phyloP scores from a whole-genome alignment of 2,113 vertebrate genomes.

The Notothenia coriiceps region DNA sequence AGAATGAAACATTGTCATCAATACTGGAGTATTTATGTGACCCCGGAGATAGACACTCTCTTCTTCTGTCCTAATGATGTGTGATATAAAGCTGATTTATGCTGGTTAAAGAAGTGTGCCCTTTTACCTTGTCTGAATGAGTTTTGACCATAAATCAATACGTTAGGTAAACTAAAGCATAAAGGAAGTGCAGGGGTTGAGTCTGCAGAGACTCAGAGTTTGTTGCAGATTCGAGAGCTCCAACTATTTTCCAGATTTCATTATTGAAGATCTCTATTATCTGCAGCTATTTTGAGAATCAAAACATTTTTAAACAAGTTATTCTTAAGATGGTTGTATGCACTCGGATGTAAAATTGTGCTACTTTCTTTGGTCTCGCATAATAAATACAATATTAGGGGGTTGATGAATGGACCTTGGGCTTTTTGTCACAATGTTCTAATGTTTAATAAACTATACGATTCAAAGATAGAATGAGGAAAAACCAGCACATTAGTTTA shows the following conservation, averaged over 20 bases:
- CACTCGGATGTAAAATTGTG: neutral
- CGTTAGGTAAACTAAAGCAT: neutral
- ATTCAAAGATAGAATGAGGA: too few relatives aligned
- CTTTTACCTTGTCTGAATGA: neutral
- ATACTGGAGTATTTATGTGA: slow-evolving; percentile 27
- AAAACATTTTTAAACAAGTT: too few relatives aligned
- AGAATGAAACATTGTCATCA: slow-evolving; percentile 59
- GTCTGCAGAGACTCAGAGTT: too few relatives aligned
- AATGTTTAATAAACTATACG: too few relatives aligned
- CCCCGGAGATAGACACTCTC: slow-evolving; percentile 22
- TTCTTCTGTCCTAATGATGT: slow-evolving; percentile 8
- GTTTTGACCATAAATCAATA: neutral
- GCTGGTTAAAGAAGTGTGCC: neutral
- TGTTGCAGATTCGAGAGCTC: too few relatives aligned
- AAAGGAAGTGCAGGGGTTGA: neutral
- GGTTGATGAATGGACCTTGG: neutral
- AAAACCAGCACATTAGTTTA: too few relatives aligned
- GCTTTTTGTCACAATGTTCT: too few relatives aligned
- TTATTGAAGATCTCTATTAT: too few relatives aligned
- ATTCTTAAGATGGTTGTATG: too few relatives aligned
- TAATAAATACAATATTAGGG: neutral
- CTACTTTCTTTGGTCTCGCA: neutral
- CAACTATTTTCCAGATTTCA: too few relatives aligned
- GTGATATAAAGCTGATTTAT: slow-evolving; percentile 23
- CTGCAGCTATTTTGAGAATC: too few relatives aligned